Evolutionary conservation across 37 sponge, comb jelly and placozoan genomes (phyloP), one percentile per base, ranked within the genome.

Genomic region (Beroe ovata): DNA sequence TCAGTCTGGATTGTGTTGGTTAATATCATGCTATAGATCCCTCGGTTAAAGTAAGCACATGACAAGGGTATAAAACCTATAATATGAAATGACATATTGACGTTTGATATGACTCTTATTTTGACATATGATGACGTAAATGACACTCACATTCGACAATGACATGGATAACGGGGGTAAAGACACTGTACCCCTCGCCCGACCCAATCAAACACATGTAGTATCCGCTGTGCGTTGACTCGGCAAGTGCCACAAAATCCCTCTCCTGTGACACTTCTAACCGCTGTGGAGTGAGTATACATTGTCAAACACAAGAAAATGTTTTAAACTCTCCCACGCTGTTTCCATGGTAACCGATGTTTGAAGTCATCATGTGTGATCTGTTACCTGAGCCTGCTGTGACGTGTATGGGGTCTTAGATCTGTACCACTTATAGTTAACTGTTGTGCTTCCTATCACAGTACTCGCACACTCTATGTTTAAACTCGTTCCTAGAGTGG

Each of bases 91-190:
- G n/a, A n/a, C n/a, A n/a, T n/a, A n/a, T n/a, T n/a, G n/a, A n/a
- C n/a, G n/a, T n/a, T n/a, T n/a, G n/a, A n/a, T n/a, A n/a, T n/a
- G n/a, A n/a, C n/a, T n/a, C n/a, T n/a, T n/a, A n/a, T n/a, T n/a
- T n/a, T n/a, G n/a, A n/a, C n/a, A n/a, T n/a, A n/a, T n/a, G n/a
- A n/a, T n/a, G n/a, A n/a, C n/a, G n/a, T n/a, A n/a, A n/a, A n/a
- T n/a, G n/a, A 62, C 16, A 77, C 84, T 77, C 33, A 77, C 84
- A 77, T 77, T 77, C 84, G 84, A 77, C 47, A 40, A 42, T 41
- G 4, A 77, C 54, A 42, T 77, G 84, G 11, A 77, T 30, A 29
- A 77, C 84, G 22, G 84, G 84, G 26, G 84, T 77, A 36, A 77
- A 77, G 41, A 77, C 84, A 40, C 38, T 36, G 47, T 77, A 77